A percentile compares a stretch with the other conserved stretches of the same genome.
These are phyloP conservation scores for Trigoniulus corallinus DNA, from an alignment of 1,140 invertebrate genomes.

Conservation along the genomic window DNA sequence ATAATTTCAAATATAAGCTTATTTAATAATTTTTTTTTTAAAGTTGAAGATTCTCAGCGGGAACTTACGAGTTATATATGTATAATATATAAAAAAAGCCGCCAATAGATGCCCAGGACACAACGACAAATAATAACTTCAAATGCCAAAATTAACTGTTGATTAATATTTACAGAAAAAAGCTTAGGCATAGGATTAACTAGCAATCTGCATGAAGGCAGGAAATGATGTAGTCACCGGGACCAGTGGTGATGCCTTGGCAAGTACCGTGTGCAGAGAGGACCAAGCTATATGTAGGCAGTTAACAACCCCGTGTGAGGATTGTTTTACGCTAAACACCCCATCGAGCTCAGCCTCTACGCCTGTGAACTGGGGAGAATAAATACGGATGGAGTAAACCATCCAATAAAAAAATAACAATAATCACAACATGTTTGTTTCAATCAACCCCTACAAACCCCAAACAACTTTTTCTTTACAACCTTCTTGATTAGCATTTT, in stretches of 20 bases:
- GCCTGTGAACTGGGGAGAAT: background rate
- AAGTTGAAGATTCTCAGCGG: no score
- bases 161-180: background rate
- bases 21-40: no score
- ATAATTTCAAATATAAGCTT: no score
- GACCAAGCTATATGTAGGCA: background rate
- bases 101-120: no score
- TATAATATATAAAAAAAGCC: no score
- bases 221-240: background rate
- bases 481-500: no score
- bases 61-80: no score
- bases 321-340: background rate
- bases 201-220: background rate
- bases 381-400: background rate
- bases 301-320: background rate
- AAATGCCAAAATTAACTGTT: no score
- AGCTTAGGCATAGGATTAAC: background rate
- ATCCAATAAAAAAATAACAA: background rate
- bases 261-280: background rate
- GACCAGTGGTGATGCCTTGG: background rate
- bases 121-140: no score
- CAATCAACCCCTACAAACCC: no score
- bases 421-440: no score
- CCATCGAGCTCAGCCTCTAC: background rate
- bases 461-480: no score